A percentile compares a stretch with the other conserved stretches of the same genome.
Evolutionary conservation across 2,888 invertebrate species (phyloP).

Genomic region (Pocota personata): DNA sequence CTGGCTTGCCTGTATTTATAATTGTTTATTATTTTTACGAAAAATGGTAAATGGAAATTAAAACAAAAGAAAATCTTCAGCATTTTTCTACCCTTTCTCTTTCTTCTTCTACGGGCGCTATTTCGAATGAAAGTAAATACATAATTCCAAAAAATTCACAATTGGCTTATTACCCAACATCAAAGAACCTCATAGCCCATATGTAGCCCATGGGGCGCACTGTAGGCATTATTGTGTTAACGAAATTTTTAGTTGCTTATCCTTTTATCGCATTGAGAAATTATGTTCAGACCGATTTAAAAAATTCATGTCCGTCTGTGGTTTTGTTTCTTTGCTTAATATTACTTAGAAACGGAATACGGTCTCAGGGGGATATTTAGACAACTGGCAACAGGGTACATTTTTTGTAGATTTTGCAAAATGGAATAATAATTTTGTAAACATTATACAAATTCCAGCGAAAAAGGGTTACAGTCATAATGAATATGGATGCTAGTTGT

Average conservation of each 20-base stretch:
- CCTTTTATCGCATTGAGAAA: neutral
- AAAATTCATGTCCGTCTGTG: neutral
- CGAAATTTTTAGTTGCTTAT: neutral
- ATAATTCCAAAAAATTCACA: neutral
- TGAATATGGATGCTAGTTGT: neutral
- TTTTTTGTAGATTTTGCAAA: neutral
- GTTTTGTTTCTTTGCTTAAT: neutral
- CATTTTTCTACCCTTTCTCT: too few species aligned
- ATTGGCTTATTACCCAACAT: neutral
- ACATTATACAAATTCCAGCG: neutral
- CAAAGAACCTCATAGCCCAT: neutral
- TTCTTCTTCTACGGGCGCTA: neutral
- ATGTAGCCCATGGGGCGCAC: neutral
- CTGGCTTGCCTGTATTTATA: too few species aligned
- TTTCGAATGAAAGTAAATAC: neutral
- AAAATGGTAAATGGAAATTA: too few species aligned
- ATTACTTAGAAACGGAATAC: neutral
- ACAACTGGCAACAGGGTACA: neutral
- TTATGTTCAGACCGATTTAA: neutral
- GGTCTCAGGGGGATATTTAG: neutral
- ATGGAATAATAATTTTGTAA: neutral
- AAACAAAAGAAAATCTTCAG: too few species aligned
- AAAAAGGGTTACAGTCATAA: neutral
- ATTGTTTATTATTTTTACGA: too few species aligned
- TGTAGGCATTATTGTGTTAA: neutral